These are phyloP conservation scores for Acleris emargana DNA, from an alignment of 2,888 invertebrate species.

Conservation along the genomic window DNA sequence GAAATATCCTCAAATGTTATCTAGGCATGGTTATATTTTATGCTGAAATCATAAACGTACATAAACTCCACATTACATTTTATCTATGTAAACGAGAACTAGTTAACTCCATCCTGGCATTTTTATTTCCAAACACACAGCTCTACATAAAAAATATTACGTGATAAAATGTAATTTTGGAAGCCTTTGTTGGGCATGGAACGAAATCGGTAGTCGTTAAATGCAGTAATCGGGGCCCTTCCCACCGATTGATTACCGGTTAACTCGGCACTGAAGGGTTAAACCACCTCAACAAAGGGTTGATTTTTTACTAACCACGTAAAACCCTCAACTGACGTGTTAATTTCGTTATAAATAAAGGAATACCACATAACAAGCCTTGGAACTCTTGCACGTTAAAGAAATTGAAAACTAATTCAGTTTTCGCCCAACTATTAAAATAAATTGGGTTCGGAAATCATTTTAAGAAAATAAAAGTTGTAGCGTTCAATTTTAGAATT, in stretches of 20 bases:
- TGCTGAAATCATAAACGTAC: no score
- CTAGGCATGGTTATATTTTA: no score
- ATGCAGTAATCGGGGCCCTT: conserved; percentile 51
- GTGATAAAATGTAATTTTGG: conserved; percentile 15
- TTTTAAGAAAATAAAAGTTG: not conserved
- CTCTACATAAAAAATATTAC: not conserved
- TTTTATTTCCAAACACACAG: not conserved
- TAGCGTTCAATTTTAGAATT: not conserved
- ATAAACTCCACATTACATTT: no score
- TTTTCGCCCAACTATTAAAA: conserved; percentile 34
- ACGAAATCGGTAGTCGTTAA: conserved; percentile 54
- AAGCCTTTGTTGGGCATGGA: conserved; percentile 8
- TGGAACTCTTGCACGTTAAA: conserved; percentile 34
- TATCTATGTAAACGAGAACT: no score
- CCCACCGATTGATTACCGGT: conserved; percentile 69
- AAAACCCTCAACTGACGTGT: conserved; percentile 69
- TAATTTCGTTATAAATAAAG: conserved; percentile 70
- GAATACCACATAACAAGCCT: conserved; percentile 43
- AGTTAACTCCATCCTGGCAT: not conserved
- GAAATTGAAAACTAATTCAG: conserved; percentile 33
- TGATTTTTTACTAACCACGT: conserved; percentile 59
- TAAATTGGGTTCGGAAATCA: conserved; percentile 22
- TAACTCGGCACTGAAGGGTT: conserved; percentile 55
- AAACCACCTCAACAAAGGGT: conserved; percentile 66
- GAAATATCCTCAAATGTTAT: no score